A percentile compares a stretch with the other conserved stretches of the same genome.
phyloP scores from a whole-genome alignment of 2,797 vertebrate species.

The Rhynchotus rufescens region DNA sequence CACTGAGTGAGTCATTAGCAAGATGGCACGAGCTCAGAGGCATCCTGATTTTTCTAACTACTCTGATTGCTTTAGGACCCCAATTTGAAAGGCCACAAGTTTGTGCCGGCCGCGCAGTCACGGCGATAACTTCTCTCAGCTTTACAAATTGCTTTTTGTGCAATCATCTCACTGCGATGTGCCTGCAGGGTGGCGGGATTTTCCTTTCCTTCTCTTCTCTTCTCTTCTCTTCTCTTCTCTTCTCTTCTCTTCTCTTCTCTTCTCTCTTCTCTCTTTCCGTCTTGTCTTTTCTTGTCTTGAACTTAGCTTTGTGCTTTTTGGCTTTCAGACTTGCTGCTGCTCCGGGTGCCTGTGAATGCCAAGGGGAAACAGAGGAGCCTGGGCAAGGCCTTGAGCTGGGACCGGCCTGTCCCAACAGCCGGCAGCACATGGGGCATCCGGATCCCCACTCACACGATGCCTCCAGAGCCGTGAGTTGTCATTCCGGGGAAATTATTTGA shows the following conservation, averaged over 20 bases:
- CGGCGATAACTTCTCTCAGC: slow-evolving; percentile 29
- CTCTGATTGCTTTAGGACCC: slow-evolving; percentile 48
- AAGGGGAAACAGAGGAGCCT: not conserved
- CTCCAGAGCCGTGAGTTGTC: rapidly evolving
- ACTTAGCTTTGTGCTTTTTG: not conserved
- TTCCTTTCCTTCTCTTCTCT: not conserved
- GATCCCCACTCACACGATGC: not conserved
- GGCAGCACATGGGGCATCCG: not conserved
- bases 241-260: too few relatives aligned
- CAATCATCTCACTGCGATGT: slow-evolving; percentile 23
- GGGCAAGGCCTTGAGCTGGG: not conserved
- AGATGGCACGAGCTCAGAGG: not conserved
- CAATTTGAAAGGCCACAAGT: slow-evolving; percentile 55
- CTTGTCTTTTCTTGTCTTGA: too few relatives aligned
- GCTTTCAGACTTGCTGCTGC: not conserved
- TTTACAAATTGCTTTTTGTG: slow-evolving; percentile 55
- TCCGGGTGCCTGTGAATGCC: not conserved
- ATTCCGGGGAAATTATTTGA: not conserved
- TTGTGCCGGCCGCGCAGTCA: slow-evolving; percentile 21
- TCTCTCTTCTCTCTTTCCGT: not conserved
- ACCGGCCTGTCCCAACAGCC: not conserved
- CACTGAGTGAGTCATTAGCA: slow-evolving; percentile 18
- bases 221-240: too few relatives aligned
- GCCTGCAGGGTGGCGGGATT: not conserved
- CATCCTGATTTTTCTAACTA: slow-evolving; percentile 23